These are phyloP conservation scores for Leucophora obtusa DNA, from an alignment of 2,888 invertebrate species.

Conservation along the genomic window DNA sequence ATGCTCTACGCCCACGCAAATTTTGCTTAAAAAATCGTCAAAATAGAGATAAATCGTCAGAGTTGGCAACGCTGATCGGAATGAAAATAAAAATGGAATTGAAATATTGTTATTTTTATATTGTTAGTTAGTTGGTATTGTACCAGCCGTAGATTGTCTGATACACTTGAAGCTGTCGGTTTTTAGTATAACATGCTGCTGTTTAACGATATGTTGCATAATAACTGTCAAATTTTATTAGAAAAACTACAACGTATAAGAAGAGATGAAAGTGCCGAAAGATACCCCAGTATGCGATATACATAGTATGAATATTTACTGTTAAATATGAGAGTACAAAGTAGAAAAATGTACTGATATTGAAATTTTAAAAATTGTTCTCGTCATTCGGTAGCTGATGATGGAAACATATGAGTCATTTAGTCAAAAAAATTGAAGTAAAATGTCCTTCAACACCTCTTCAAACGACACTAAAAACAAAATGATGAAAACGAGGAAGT, in stretches of 20 bases:
- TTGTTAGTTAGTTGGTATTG: constrained; percentile 15
- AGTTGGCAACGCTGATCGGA: no score
- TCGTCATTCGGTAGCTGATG: constrained; percentile 4
- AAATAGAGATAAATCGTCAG: no score
- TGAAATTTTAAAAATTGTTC: constrained; percentile 29
- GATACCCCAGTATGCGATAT: constrained; percentile 29
- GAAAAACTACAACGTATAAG: constrained; percentile 37
- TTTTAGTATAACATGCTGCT: constrained; percentile 51
- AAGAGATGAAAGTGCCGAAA: constrained; percentile 59
- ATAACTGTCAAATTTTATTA: constrained; percentile 64
- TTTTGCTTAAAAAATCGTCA: no score
- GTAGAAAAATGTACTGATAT: constrained; percentile 1
- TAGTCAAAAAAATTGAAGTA: constrained; percentile 20
- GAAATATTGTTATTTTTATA: neutral
- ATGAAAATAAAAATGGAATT: constrained; percentile 23
- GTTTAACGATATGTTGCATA: constrained; percentile 60
- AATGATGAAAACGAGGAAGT: neutral
- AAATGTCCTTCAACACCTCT: constrained; percentile 52
- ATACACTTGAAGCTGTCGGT: constrained; percentile 36
- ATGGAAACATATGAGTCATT: constrained; percentile 33
- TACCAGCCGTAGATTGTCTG: neutral
- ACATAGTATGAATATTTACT: neutral
- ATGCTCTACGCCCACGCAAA: no score
- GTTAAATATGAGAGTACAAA: neutral
- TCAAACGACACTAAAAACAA: constrained; percentile 41